These are phyloP conservation scores for Dynastes maya DNA, from an alignment of 2,888 invertebrate species.

Conservation along the genomic window DNA sequence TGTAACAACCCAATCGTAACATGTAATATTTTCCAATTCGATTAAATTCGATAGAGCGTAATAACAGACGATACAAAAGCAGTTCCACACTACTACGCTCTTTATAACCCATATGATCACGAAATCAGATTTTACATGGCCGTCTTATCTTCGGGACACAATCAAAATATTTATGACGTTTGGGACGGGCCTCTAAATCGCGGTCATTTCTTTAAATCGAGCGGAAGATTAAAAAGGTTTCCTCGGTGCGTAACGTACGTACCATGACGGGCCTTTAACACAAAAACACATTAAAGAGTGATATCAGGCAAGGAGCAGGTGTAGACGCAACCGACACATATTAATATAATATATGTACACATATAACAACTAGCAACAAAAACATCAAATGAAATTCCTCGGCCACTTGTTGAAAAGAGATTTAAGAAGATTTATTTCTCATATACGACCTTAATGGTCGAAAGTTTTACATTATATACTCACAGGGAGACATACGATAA, in stretches of 20 bases:
- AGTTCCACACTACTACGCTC: neutral
- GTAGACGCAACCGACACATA: neutral
- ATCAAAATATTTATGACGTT: constrained; percentile 38
- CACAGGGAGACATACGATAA: neutral
- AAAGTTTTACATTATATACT: constrained; percentile 23
- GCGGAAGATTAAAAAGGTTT: constrained; percentile 30
- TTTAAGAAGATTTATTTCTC: constrained; percentile 36
- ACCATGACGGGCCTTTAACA: constrained; percentile 12
- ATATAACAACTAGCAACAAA: constrained; percentile 7
- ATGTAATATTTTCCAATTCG: constrained; percentile 4
- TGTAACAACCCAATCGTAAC: constrained; percentile 6
- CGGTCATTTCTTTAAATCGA: constrained; percentile 33
- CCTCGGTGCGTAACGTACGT: constrained; percentile 26
- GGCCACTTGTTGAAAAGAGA: constrained; percentile 30
- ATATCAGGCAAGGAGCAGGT: constrained; percentile 29
- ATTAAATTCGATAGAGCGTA: constrained; percentile 6
- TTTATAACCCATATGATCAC: constrained; percentile 13
- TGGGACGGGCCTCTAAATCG: constrained; percentile 26
- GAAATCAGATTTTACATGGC: constrained; percentile 25
- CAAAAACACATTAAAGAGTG: constrained; percentile 13
- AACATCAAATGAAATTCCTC: constrained; percentile 19
- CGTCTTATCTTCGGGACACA: constrained; percentile 22
- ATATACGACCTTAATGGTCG: constrained; percentile 17
- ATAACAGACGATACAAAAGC: neutral
- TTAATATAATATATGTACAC: constrained; percentile 19